phyloP scores from a whole-genome alignment of 1,140 invertebrate genomes.

The Magallana gigas region DNA sequence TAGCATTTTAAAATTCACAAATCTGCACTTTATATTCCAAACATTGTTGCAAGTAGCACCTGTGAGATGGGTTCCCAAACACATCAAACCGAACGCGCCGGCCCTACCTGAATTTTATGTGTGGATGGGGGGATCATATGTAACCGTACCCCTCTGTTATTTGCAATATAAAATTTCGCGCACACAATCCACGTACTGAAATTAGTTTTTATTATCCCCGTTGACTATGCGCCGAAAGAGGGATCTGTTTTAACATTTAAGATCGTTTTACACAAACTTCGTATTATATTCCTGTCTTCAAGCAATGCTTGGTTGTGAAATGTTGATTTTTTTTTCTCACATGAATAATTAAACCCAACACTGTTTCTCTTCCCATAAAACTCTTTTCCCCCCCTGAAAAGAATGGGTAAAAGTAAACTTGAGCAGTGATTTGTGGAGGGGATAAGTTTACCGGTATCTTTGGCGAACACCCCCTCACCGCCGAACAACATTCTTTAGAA shows the following conservation, averaged over 20 bases:
- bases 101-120: conserved; percentile 35
- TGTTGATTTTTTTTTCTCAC: conserved; percentile 35
- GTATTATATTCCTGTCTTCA: conserved; percentile 28
- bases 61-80: conserved; percentile 18
- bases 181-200: conserved; percentile 48
- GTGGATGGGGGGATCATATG: conserved; percentile 19
- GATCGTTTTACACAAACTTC: conserved; percentile 33
- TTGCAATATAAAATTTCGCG: conserved; percentile 40
- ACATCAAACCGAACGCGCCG: conserved; percentile 31
- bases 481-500: not conserved
- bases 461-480: not conserved
- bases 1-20: conserved; percentile 36
- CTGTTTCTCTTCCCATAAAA: conserved; percentile 38
- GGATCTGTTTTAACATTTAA: conserved; percentile 30
- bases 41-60: conserved; percentile 35
- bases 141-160: conserved; percentile 39
- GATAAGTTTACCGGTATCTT: not conserved
- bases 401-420: conserved; percentile 18
- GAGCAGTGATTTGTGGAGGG: conserved; percentile 6
- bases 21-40: conserved; percentile 30
- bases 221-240: conserved; percentile 1
- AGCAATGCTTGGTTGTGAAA: conserved; percentile 27
- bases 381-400: conserved; percentile 36
- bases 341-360: conserved; percentile 36
- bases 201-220: conserved; percentile 53